Conservation (phyloP, 2,888 invertebrate genomes). For the Drosophila maculinotata region DNA sequence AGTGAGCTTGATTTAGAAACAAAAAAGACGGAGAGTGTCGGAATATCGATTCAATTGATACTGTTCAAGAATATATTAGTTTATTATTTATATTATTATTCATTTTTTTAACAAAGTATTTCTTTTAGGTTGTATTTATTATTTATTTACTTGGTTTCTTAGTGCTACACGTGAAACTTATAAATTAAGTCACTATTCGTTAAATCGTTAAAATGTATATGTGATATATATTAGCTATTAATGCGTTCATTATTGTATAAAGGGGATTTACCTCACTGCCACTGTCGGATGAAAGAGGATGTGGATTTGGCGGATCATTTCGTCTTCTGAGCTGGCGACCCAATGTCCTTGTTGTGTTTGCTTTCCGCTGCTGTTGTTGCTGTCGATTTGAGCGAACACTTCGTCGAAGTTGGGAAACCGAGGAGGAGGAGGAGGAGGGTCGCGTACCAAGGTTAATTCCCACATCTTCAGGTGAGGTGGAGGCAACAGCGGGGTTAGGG, state of each 20-base stretch:
- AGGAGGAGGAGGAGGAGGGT: slow-evolving; percentile 70
- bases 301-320: slow-evolving; percentile 35
- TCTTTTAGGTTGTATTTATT: too few species aligned
- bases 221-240: background rate
- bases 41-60: too few species aligned
- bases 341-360: slow-evolving; percentile 46
- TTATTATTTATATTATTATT: too few species aligned
- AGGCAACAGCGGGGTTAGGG: slow-evolving; percentile 2
- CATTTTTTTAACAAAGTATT: too few species aligned
- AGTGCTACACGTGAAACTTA: too few species aligned
- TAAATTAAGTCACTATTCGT: too few species aligned
- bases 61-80: too few species aligned
- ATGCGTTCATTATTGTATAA: background rate
- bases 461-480: slow-evolving; percentile 11
- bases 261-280: slow-evolving; percentile 82
- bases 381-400: slow-evolving; percentile 38
- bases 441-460: slow-evolving; percentile 57
- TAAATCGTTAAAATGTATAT: too few species aligned
- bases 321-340: slow-evolving; percentile 54
- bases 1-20: too few species aligned
- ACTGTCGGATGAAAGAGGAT: slow-evolving; percentile 47
- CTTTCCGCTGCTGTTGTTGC: slow-evolving; percentile 16
- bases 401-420: slow-evolving; percentile 39
- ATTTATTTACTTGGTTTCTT: too few species aligned
- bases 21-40: too few species aligned